phyloP scores from a whole-genome alignment of 92 coral and sea anemone genomes.

The Virgularia gustaviana region DNA sequence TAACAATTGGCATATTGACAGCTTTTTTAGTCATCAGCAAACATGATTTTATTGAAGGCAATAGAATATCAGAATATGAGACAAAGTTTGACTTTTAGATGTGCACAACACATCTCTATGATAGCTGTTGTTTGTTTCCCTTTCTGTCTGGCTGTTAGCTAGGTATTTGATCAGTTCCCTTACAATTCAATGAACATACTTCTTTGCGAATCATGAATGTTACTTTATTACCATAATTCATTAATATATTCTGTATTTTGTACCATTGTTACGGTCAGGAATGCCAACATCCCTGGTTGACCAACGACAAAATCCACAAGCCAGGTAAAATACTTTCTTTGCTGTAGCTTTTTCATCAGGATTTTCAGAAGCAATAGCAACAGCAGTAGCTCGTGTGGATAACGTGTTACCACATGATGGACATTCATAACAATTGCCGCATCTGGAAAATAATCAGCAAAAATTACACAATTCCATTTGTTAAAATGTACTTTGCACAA shows the following conservation, averaged over 20 bases:
- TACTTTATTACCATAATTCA: too few relatives aligned
- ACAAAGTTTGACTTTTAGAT: too few relatives aligned
- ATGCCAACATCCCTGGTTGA: slow-evolving; percentile 90
- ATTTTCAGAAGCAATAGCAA: slow-evolving; percentile 74
- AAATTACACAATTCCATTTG: neutral
- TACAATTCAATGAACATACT: too few relatives aligned
- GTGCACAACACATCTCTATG: too few relatives aligned
- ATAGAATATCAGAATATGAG: too few relatives aligned
- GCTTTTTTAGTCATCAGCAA: too few relatives aligned
- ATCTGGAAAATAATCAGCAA: slow-evolving; percentile 45
- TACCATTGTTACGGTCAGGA: slow-evolving; percentile 85
- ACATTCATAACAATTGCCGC: slow-evolving; percentile 98
- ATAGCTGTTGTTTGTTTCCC: neutral
- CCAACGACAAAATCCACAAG: slow-evolving; percentile 99
- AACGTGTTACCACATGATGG: slow-evolving; percentile 94
- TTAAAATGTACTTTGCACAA: neutral
- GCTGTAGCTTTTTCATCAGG: slow-evolving; percentile 71
- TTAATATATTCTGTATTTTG: slow-evolving; percentile 11
- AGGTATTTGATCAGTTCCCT: too few relatives aligned
- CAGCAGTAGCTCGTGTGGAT: slow-evolving; percentile 94
- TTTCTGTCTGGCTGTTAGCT: neutral
- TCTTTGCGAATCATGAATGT: too few relatives aligned
- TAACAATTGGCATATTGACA: too few relatives aligned
- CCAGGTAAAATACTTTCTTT: slow-evolving; percentile 87
- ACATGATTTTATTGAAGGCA: too few relatives aligned